Conservation (phyloP, 2,888 invertebrate genomes). For the Leptinotarsa rubiginosa region DNA sequence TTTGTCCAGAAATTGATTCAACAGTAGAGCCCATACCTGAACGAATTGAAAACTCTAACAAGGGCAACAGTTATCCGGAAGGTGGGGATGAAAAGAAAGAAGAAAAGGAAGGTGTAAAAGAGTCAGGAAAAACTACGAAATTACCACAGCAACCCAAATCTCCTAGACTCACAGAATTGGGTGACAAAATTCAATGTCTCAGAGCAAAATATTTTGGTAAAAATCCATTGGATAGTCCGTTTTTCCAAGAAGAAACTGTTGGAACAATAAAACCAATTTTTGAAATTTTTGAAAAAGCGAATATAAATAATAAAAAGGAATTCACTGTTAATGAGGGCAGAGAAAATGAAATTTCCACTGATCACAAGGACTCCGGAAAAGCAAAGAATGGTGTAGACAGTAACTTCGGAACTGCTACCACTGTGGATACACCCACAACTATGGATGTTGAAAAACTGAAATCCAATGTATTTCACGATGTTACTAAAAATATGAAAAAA, state of each 20-base stretch:
- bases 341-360: no score
- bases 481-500: slow-evolving; percentile 7
- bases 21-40: slow-evolving; percentile 71
- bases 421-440: not conserved
- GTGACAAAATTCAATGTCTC: slow-evolving; percentile 80
- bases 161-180: slow-evolving; percentile 73
- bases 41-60: slow-evolving; percentile 60
- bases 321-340: not conserved
- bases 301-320: not conserved
- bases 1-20: slow-evolving; percentile 71
- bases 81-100: slow-evolving; percentile 49
- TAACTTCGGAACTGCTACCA: not conserved
- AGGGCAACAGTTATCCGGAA: slow-evolving; percentile 58
- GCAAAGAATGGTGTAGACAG: not conserved
- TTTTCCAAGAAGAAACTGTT: slow-evolving; percentile 73
- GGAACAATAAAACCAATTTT: slow-evolving; percentile 67
- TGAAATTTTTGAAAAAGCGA: slow-evolving; percentile 31
- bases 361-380: not conserved
- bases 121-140: slow-evolving; percentile 54
- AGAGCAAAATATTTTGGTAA: slow-evolving; percentile 76
- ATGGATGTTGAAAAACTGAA: slow-evolving; percentile 15
- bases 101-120: slow-evolving; percentile 55
- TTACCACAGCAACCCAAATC: slow-evolving; percentile 60
- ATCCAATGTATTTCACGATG: slow-evolving; percentile 1
- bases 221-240: slow-evolving; percentile 80